Percentiles rank a stretch among this genome's conserved stretches.
Conservation (phyloP, 2,113 vertebrate species). For the Pithys albifrons region DNA sequence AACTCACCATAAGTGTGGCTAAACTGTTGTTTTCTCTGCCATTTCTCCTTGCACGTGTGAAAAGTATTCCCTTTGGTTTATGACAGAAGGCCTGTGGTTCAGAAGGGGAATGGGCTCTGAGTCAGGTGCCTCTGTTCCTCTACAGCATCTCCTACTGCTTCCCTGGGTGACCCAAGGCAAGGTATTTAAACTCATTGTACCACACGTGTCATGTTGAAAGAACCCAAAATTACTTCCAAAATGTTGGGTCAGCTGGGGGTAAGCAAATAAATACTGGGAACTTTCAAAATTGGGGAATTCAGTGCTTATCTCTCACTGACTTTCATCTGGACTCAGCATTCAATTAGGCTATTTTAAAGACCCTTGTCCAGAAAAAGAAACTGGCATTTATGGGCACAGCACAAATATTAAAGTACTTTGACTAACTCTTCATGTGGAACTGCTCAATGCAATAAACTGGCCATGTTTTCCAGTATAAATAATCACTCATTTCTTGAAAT, state of each 20-base stretch:
- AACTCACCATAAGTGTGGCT: neutral
- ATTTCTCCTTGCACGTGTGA: neutral
- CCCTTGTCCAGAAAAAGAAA: neutral
- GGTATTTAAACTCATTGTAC: neutral
- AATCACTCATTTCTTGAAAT: conserved; percentile 19
- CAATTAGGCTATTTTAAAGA: neutral
- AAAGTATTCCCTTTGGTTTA: neutral
- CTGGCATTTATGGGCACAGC: neutral
- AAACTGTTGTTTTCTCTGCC: neutral
- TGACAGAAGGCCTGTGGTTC: neutral
- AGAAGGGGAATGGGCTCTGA: neutral
- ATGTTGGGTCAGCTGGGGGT: neutral
- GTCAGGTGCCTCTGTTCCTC: neutral
- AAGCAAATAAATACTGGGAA: neutral
- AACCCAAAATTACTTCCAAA: neutral
- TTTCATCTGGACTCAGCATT: neutral
- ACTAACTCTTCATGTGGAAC: conserved; percentile 17
- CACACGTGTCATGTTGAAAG: neutral
- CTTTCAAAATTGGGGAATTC: neutral
- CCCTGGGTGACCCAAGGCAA: neutral
- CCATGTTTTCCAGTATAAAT: neutral
- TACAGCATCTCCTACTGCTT: neutral
- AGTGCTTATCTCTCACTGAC: neutral
- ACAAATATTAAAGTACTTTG: conserved; percentile 14
- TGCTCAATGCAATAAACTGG: conserved; percentile 5